Conservation (phyloP, 2,797 vertebrate species). For the Knipowitschia caucasica region DNA sequence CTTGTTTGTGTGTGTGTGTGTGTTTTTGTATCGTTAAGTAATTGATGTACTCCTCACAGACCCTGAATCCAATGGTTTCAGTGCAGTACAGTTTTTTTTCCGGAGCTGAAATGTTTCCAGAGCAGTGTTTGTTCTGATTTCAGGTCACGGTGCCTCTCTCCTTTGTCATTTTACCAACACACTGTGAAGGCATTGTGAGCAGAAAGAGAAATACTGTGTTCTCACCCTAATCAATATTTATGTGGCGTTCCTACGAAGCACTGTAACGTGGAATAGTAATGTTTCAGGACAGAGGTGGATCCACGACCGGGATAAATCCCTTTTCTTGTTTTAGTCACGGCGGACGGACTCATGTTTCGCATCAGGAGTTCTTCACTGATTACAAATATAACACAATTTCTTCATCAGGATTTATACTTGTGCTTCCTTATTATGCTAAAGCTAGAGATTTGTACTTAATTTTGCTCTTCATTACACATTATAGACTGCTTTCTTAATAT, state of each 20-base stretch:
- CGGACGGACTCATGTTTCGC: neutral
- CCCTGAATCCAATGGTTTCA: too few relatives aligned
- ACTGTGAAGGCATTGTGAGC: neutral
- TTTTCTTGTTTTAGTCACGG: neutral
- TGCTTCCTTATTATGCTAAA: too few relatives aligned
- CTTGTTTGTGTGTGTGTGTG: too few relatives aligned
- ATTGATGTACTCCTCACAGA: too few relatives aligned
- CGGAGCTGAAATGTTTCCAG: neutral
- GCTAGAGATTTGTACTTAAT: too few relatives aligned
- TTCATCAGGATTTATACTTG: neutral
- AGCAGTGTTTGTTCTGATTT: neutral
- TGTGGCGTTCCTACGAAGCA: slow-evolving; percentile 1
- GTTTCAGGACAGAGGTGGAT: neutral
- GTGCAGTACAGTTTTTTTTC: neutral
- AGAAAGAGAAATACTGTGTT: slow-evolving; percentile 5
- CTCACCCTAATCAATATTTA: slow-evolving; percentile 4
- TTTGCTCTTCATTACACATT: too few relatives aligned
- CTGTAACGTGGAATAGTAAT: neutral
- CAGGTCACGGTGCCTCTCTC: neutral
- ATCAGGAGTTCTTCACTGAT: neutral
- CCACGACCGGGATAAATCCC: neutral
- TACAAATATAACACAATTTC: too few relatives aligned
- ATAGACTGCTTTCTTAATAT: too few relatives aligned
- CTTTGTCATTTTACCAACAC: neutral
- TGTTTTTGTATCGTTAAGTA: too few relatives aligned